These are phyloP conservation scores for Cantharis nigra DNA, from an alignment of 2,888 invertebrate genomes.

Conservation along the genomic window DNA sequence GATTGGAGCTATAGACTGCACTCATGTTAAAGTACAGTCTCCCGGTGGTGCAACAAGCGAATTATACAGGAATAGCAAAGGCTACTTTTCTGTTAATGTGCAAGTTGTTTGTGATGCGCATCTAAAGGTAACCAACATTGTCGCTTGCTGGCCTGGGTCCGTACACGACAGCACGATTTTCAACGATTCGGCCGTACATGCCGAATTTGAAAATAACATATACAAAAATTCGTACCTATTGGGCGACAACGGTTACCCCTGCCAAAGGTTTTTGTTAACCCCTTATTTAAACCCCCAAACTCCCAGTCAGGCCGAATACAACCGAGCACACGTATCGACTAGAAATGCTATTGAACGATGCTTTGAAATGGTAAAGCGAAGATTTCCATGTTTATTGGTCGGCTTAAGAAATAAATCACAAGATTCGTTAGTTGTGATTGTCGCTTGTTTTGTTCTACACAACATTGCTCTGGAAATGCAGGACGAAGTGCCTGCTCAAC, in stretches of 20 bases:
- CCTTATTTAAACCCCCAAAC: background rate
- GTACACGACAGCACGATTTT: background rate
- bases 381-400: background rate
- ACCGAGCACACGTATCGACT: background rate
- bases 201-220: background rate
- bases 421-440: background rate
- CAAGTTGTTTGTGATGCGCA: background rate
- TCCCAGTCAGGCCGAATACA: background rate
- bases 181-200: background rate
- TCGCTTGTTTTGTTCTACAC: background rate
- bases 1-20: background rate
- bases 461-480: background rate
- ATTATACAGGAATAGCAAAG: background rate
- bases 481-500: background rate
- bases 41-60: background rate
- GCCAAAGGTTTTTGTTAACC: background rate
- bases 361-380: background rate
- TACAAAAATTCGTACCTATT: background rate
- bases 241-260: background rate
- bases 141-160: background rate
- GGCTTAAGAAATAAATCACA: background rate
- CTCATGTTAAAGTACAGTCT: background rate
- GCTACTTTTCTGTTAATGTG: background rate
- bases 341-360: background rate
- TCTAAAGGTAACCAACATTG: background rate